Conservation (phyloP, 1,140 invertebrate genomes). For the Ceratina japonica region DNA sequence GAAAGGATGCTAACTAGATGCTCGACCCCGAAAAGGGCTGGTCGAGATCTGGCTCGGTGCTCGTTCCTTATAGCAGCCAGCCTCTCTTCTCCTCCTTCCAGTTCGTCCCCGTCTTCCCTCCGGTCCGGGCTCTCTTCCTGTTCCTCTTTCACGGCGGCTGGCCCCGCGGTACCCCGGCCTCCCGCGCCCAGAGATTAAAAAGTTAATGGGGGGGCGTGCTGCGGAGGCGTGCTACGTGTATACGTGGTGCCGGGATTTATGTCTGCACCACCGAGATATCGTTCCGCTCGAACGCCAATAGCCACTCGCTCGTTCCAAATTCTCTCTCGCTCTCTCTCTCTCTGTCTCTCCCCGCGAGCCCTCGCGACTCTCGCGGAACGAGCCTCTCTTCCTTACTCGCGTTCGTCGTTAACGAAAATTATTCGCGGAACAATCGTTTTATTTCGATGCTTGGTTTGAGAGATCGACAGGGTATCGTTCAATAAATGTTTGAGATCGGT, state of each 20-base stretch:
- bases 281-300: slow-evolving; percentile 70
- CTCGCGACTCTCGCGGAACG: slow-evolving; percentile 5
- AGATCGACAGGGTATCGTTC: too few relatives aligned
- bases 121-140: slow-evolving; percentile 34
- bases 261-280: slow-evolving; percentile 73
- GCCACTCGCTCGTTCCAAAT: slow-evolving; percentile 65
- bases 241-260: slow-evolving; percentile 74
- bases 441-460: too few relatives aligned
- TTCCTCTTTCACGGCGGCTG: slow-evolving; percentile 40
- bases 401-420: too few relatives aligned
- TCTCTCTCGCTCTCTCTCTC: slow-evolving; percentile 58
- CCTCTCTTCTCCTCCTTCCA: slow-evolving; percentile 35
- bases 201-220: slow-evolving; percentile 74
- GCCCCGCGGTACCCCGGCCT: slow-evolving; percentile 10
- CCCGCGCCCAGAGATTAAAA: slow-evolving; percentile 71
- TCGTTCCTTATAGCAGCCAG: slow-evolving; percentile 29
- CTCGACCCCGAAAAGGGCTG: slow-evolving; percentile 64
- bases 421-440: too few relatives aligned
- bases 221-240: slow-evolving; percentile 73
- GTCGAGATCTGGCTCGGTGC: slow-evolving; percentile 16
- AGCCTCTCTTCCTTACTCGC: background rate
- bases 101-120: slow-evolving; percentile 19
- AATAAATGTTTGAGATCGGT: too few relatives aligned
- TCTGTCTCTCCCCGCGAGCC: slow-evolving; percentile 64
- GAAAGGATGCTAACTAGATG: slow-evolving; percentile 71